Evolutionary conservation across 2,888 invertebrate species (phyloP), one percentile per base, ranked within the genome.

Genomic region (Caprella mutica): DNA sequence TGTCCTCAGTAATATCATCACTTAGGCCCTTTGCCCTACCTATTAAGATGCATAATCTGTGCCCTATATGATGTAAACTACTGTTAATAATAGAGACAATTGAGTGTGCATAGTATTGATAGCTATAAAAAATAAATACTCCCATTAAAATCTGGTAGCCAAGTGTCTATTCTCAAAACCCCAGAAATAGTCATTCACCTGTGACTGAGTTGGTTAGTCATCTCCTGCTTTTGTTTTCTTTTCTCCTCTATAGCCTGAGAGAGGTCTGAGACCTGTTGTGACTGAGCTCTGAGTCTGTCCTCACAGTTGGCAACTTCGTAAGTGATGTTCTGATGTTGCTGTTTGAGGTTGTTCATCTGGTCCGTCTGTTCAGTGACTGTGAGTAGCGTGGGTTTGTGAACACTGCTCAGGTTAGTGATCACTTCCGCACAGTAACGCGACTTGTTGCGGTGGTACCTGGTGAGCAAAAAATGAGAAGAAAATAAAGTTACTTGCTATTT

Each of bases 351-450:
- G 21, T 17, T 17, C 19, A 48, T 21, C 14, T 30, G n/a, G 48
- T 48, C 48, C 5, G 9, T 27, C 48, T 48, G 48, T 30, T 30
- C 19, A 30, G 29, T 48, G 29, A 30, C 29, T 21, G 48, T 48
- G 29, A 48, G 48, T 8, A 48, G 30, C 5, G 8, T 29, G 19
- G 48, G 48, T 21, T 27, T 23, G 29, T 48, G 24, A 19, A 48
- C 48, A 3, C 12, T 21, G 19, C 48, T 48, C 2, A 48, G 27
- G 48, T 48, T 48, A 9, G 48, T 48, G 17, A 48, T 23, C 17
- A 48, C 48, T 2, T 48, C 48, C 19, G n/a, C 19, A 8, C 29
- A n/a, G 48, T 48, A 48, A 12, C 48, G 48, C 12, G 48, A 48
- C 27, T 24, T 8, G 30, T 1, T 48, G n/a, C 26, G 48, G 19